These are phyloP conservation scores for Gavialis gangeticus DNA, from an alignment of 2,113 vertebrate genomes.

Conservation along the genomic window DNA sequence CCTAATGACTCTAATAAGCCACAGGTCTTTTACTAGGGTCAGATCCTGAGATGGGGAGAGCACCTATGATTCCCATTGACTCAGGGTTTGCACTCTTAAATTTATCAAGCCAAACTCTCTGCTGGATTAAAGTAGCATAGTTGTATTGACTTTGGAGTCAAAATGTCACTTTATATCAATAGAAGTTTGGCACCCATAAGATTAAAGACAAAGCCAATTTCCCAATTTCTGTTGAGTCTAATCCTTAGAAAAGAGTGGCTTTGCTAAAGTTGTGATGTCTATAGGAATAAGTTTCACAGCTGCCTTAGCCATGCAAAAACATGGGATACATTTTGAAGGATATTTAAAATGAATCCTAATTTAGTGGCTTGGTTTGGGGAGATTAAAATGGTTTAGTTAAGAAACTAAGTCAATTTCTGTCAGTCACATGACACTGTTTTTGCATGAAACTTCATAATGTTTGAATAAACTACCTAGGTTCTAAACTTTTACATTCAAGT, in stretches of 20 bases:
- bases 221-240: background rate
- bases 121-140: background rate
- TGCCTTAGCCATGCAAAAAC: background rate
- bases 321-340: background rate
- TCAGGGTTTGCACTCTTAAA: constrained; percentile 1
- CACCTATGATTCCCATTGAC: background rate
- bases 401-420: background rate
- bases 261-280: background rate
- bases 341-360: background rate
- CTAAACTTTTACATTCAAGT: too few relatives aligned
- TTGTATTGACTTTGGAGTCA: background rate
- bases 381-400: background rate
- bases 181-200: background rate
- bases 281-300: background rate
- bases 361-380: background rate
- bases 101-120: background rate
- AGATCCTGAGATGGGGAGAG: constrained; percentile 28
- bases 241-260: background rate
- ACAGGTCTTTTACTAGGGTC: background rate
- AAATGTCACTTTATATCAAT: background rate
- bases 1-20: background rate
- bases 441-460: too few relatives aligned
- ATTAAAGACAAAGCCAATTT: background rate
- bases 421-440: background rate
- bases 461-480: too few relatives aligned